Base-by-base conservation (phyloP, 2,888 invertebrate genomes). In the Cybosia mesomella region DNA sequence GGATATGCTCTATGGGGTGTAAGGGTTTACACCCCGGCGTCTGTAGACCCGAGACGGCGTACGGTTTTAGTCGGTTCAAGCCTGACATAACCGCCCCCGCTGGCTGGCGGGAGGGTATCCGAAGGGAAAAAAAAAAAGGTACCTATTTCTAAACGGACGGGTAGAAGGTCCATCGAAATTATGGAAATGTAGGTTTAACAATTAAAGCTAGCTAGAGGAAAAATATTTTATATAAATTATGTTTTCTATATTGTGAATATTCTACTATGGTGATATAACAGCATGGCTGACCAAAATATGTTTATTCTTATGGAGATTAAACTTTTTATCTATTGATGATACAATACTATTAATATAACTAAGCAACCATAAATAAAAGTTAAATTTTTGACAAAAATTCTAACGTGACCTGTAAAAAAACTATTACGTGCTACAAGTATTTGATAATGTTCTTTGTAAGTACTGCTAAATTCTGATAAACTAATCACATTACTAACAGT, bases 401-500 rank as follows among this genome's bases (percentile, higher is more conserved):
- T 15, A 39, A 28, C 28, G 3, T 28, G 5, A 28, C 28, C 28
- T 5, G 5, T 2, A 28, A 2, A 28, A 28, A 28, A 28, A 28
- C 5, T 2, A 28, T 28, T 28, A 28, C 28, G 15, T 15, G 15
- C 2, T 39, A 39, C 49, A 49, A 49, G 28, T 28, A 57, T 66
- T 79, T 75, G 71, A 68, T 67, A 66, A 70, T 77, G 61, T 72
- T 62, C 66, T 77, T 77, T 70, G 34, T 61, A 53, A 60, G 22
- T 69, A 67, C 71, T 22, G n/a, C 39, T 59, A 76, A 76, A 78
- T 71, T 74, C 70, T 76, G 69, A 72, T 80, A 68, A 83, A 82
- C 75, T 87, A 87, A 81, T 88, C 91, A 91, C 89, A 74, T 72
- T 80, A 91, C 89, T 92, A 92, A 93, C 89, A 75, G 83, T 89